Percentiles rank a stretch among this genome's conserved stretches.
Evolutionary conservation across 2,888 invertebrate genomes (phyloP).

Genomic region (Thereva nobilitata): DNA sequence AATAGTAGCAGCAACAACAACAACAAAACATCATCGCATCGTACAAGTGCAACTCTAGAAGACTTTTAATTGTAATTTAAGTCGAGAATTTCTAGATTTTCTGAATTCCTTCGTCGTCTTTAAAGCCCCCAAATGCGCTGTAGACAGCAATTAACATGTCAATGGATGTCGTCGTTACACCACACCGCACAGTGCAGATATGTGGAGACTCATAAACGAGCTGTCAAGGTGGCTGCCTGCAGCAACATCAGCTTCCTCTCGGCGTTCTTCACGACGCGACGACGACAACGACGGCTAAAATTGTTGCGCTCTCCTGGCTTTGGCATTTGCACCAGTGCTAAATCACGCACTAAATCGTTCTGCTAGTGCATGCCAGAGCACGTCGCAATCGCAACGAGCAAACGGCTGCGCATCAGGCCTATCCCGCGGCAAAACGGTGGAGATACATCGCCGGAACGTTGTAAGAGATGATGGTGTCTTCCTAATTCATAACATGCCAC

Average conservation of each 20-base stretch:
- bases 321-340: constrained; percentile 32
- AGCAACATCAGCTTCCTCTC: neutral
- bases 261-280: constrained; percentile 2
- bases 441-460: constrained; percentile 5
- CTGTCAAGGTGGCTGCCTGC: neutral
- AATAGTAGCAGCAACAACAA: too few relatives aligned
- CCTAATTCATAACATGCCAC: constrained; percentile 29
- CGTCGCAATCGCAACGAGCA: too few relatives aligned
- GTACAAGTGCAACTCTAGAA: too few relatives aligned
- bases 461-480: constrained; percentile 2
- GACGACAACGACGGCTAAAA: constrained; percentile 13
- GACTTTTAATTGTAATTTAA: too few relatives aligned
- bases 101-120: too few relatives aligned
- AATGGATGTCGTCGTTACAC: constrained; percentile 23
- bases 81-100: too few relatives aligned
- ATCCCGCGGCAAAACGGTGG: constrained; percentile 2
- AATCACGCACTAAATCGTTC: constrained; percentile 24
- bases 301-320: constrained; percentile 28
- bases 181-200: constrained; percentile 2
- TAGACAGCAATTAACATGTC: constrained; percentile 32
- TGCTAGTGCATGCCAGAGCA: neutral
- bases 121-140: neutral
- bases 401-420: constrained; percentile 13
- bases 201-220: constrained; percentile 4
- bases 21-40: too few relatives aligned